Base-by-base conservation (phyloP, 2,888 invertebrate genomes). In the Pammene fasciana region DNA sequence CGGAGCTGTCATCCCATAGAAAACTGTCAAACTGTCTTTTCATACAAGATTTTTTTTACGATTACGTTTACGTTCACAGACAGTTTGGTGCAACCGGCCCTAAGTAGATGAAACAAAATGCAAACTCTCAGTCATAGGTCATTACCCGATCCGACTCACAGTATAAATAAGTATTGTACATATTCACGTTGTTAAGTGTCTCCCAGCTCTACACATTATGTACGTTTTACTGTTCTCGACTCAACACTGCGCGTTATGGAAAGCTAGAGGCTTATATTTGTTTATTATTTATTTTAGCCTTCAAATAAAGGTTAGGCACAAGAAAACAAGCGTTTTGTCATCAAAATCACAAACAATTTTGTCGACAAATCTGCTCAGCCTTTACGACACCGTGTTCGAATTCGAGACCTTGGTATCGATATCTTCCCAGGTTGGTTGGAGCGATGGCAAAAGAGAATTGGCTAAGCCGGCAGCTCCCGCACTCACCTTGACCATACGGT, bases 391-490 rank as follows among this genome's bases (percentile, higher is more conserved):
- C 9, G 6, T 26, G n/a, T 54, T 41, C 34, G 14, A 43, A 14
- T 54, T 64, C 26, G 14, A 43, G 43, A 46, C 45, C 46, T 67
- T 55, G 66, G 56, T 57, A 48, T 26, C 34, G 45, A 45, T 18
- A 14, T 61, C 54, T 55, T 61, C 61, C 26, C 55, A 61, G 26
- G 61, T 34, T 43, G 48, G 48, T 48, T 46, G 38, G 18, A 13
- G 36, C 41, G 57, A 64, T 64, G 48, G 50, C 68, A 56, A 45
- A 64, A 52, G 52, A 45, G 50, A 68, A 62, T 68, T 62, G 50
- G 50, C 50, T 60, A 65, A 70, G 48, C 50, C 38, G n/a, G 62
- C 55, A 38, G 68, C 59, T 13, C 67, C 26, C 41, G 43, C 14
- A 13, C 43, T 59, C 65, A 54, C 68, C 68, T 64, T 62, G 62